Conservation (phyloP, 1,140 invertebrate species). For the Saxidomus purpurata region DNA sequence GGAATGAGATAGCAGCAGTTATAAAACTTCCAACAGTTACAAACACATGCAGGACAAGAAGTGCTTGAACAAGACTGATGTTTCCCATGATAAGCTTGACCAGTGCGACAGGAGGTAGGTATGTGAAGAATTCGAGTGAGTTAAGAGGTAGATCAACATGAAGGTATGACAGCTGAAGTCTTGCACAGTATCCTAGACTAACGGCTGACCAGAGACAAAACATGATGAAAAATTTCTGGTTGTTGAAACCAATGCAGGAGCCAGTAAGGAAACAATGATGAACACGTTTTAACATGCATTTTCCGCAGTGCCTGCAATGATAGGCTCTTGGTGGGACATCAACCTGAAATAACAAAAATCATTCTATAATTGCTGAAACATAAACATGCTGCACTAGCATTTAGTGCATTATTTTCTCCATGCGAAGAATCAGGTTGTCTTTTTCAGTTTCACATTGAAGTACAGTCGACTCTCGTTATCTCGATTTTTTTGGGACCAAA, state of each 20-base stretch:
- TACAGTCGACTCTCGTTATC: too few species aligned
- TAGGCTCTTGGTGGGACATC: conserved; percentile 80
- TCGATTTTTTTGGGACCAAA: too few species aligned
- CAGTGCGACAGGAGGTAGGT: conserved; percentile 71
- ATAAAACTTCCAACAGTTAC: conserved; percentile 55
- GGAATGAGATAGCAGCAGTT: conserved; percentile 59
- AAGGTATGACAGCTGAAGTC: conserved; percentile 75
- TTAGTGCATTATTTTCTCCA: too few species aligned
- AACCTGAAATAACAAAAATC: conserved; percentile 54
- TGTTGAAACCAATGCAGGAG: conserved; percentile 80
- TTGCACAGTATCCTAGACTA: conserved; percentile 63
- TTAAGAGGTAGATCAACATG: conserved; percentile 57
- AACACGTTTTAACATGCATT: conserved; percentile 82
- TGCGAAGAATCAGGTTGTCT: too few species aligned
- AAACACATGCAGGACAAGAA: conserved; percentile 68
- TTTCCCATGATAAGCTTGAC: conserved; percentile 69
- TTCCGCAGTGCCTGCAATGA: conserved; percentile 81
- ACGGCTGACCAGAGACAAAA: conserved; percentile 73
- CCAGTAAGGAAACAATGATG: conserved; percentile 84
- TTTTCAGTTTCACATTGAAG: too few species aligned
- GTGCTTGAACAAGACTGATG: conserved; percentile 59
- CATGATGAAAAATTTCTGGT: conserved; percentile 78
- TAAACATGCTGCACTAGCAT: not conserved
- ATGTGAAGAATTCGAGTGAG: conserved; percentile 58
- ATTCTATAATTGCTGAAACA: not conserved